Conservation (phyloP, 2,113 vertebrate genomes). For the Sporophila hypoxantha region DNA sequence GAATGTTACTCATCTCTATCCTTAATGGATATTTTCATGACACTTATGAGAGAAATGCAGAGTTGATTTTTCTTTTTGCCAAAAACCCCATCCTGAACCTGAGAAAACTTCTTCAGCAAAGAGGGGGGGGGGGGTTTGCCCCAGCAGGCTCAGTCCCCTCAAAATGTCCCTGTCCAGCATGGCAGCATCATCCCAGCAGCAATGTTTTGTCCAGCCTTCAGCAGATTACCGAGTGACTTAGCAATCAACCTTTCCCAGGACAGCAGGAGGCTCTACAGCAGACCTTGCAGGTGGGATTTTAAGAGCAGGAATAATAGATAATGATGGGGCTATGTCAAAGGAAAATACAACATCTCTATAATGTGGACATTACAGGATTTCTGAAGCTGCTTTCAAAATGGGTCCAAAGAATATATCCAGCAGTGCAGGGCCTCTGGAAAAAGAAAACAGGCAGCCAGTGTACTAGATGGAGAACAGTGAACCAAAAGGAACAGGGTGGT, state of each 20-base stretch:
- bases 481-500: neutral
- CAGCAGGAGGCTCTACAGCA: neutral
- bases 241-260: neutral
- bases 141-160: neutral
- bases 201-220: neutral
- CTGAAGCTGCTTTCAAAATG: constrained; percentile 10
- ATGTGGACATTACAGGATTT: neutral
- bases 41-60: neutral
- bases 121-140: neutral
- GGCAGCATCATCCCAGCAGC: neutral
- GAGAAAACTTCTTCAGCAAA: neutral
- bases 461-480: neutral
- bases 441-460: neutral
- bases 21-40: neutral
- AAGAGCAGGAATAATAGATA: neutral
- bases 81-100: neutral
- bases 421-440: neutral
- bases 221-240: neutral
- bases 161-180: neutral
- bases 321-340: neutral
- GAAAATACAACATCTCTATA: neutral
- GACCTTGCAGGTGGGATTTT: neutral
- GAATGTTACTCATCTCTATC: neutral
- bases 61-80: neutral
- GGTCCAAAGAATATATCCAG: neutral